phyloP scores from a whole-genome alignment of 1,140 invertebrate genomes.

The Drosophila sp. region DNA sequence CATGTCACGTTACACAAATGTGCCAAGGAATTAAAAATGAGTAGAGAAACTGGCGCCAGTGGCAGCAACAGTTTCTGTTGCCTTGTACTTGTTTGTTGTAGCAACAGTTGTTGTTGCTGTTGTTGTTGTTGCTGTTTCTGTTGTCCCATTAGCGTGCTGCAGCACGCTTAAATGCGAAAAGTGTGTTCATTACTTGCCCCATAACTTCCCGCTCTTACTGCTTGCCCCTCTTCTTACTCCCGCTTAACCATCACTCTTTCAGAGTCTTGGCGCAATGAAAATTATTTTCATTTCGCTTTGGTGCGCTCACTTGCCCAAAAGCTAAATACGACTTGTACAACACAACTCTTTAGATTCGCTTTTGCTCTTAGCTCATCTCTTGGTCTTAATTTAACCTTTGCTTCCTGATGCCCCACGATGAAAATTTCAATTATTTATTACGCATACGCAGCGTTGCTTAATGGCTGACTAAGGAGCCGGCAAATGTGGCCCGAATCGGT shows the following conservation, averaged over 20 bases:
- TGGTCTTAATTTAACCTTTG: conserved; percentile 56
- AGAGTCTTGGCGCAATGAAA: conserved; percentile 67
- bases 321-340: conserved; percentile 53
- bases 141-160: conserved; percentile 77
- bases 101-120: conserved; percentile 21
- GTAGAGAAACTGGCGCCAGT: conserved; percentile 60
- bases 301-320: conserved; percentile 78
- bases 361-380: conserved; percentile 27
- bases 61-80: conserved; percentile 67
- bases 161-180: conserved; percentile 80
- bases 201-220: conserved; percentile 2
- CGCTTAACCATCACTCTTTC: background rate
- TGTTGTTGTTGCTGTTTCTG: conserved; percentile 40
- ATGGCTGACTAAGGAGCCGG: conserved; percentile 57
- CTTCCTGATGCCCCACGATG: conserved; percentile 51
- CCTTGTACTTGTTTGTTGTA: conserved; percentile 50
- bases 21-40: conserved; percentile 82
- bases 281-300: conserved; percentile 80
- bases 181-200: conserved; percentile 76
- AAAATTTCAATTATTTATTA: conserved; percentile 81
- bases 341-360: conserved; percentile 39
- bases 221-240: background rate
- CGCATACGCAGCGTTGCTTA: conserved; percentile 74
- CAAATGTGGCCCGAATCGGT: conserved; percentile 28
- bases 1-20: conserved; percentile 82